Evolutionary conservation across 2,888 invertebrate species (phyloP), one percentile per base, ranked within the genome.

Genomic region (Drosophila acutilabella): DNA sequence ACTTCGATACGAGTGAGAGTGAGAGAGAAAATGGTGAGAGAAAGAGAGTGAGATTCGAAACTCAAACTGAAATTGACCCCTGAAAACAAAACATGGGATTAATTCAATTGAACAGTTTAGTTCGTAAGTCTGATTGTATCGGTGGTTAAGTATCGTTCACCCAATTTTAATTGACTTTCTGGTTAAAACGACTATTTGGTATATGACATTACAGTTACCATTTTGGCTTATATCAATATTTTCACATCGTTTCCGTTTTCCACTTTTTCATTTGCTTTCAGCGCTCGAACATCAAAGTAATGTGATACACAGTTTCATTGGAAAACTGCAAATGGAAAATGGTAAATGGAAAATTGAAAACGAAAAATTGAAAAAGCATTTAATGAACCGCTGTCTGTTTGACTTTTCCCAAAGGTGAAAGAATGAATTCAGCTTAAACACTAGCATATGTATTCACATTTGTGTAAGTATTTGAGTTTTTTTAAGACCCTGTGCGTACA

Each of bases 151-250:
- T 11, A 56, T 20, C 40, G 33, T 42, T 8, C 38, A 48, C 13
- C 16, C 6, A 2, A 10, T 4, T 18, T 2, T 3, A 41, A 62
- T 38, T 47, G 38, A 54, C 16, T 33, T 48, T 71, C 57, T 48
- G 66, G 36, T 11, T 67, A 71, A 84, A 72, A 74, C 75, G 71
- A 88, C 79, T 89, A 77, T 87, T 70, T 59, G 44, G 41, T 64
- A 64, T 69, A 67, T 69, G 62, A 60, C 88, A 89, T 84, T 78
- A 80, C 61, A 57, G 74, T 70, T 80, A 69, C 74, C 88, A 64
- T 74, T 88, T 81, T 74, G 78, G 68, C 69, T 88, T 81, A 69
- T 54, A 57, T 68, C 78, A 82, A 89, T 71, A 81, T 84, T 89
- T 81, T 64, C 70, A 50, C 18, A 53, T 68, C 59, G 38, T 44